These are phyloP conservation scores for Catonia carolina DNA, from an alignment of 2,888 invertebrate species.

Conservation along the genomic window DNA sequence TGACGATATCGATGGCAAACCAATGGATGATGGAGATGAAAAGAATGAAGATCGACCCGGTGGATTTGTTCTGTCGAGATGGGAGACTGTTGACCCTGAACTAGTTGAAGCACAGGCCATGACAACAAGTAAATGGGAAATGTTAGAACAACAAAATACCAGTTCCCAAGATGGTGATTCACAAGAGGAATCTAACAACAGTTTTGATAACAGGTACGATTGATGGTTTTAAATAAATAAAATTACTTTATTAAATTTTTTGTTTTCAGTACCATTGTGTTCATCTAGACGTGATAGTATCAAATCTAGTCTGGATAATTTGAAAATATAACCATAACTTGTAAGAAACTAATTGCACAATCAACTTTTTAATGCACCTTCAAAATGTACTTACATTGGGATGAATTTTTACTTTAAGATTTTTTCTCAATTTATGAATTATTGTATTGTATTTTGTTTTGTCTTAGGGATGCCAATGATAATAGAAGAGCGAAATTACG, in stretches of 20 bases:
- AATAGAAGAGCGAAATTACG: conserved; percentile 68
- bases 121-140: conserved; percentile 84
- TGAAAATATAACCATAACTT: no score
- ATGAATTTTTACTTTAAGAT: no score
- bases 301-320: no score
- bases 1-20: conserved; percentile 36
- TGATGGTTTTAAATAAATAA: no score
- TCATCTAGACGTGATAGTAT: no score
- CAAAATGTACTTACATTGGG: no score
- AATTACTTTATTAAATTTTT: no score
- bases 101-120: conserved; percentile 74
- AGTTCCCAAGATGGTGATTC: conserved; percentile 42
- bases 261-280: no score
- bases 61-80: conserved; percentile 82
- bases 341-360: no score
- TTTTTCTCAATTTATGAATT: conserved; percentile 1
- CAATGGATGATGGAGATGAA: conserved; percentile 56
- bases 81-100: conserved; percentile 93
- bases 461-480: conserved; percentile 41
- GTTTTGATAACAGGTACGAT: conserved; percentile 42
- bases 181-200: conserved; percentile 39
- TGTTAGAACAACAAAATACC: conserved; percentile 52
- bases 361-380: no score
- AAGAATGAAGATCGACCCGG: conserved; percentile 35
- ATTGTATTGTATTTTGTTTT: neutral